These are phyloP conservation scores for Ganaspis sp. DNA, from an alignment of 1,140 invertebrate species.

Conservation along the genomic window DNA sequence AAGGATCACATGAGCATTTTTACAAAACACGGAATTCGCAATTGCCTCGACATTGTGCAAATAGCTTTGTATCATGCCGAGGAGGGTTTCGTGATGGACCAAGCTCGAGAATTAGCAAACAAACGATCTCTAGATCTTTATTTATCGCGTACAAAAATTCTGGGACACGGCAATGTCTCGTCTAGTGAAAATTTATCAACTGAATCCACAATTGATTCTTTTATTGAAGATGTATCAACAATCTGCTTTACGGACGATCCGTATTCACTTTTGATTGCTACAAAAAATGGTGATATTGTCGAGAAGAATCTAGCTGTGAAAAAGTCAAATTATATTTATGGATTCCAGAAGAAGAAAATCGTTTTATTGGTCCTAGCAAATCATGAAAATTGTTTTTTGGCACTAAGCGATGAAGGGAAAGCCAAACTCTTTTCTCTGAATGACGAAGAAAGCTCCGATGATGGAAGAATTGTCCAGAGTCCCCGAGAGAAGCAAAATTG, in stretches of 20 bases:
- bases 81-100: conserved; percentile 66
- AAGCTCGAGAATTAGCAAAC: conserved; percentile 66
- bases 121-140: conserved; percentile 58
- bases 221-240: conserved; percentile 64
- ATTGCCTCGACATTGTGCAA: conserved; percentile 73
- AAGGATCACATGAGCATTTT: conserved; percentile 70
- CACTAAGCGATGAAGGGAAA: conserved; percentile 63
- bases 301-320: conserved; percentile 64
- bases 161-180: conserved; percentile 35
- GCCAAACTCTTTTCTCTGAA: conserved; percentile 66
- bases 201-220: conserved; percentile 33
- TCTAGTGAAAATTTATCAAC: conserved; percentile 20
- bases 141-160: conserved; percentile 59
- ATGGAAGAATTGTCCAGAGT: conserved; percentile 46
- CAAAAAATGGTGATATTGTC: conserved; percentile 59
- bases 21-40: conserved; percentile 70
- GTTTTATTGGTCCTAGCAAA: conserved; percentile 66
- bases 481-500: conserved; percentile 67
- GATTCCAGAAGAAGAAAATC: conserved; percentile 58
- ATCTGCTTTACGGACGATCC: conserved; percentile 66
- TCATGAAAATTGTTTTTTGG: conserved; percentile 63
- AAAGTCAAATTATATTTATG: conserved; percentile 59
- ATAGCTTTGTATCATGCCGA: conserved; percentile 72
- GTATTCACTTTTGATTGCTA: conserved; percentile 68
- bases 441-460: conserved; percentile 52